Evolutionary conservation across 2,113 vertebrate species (phyloP).

Genomic region (Siphamia tubifer): DNA sequence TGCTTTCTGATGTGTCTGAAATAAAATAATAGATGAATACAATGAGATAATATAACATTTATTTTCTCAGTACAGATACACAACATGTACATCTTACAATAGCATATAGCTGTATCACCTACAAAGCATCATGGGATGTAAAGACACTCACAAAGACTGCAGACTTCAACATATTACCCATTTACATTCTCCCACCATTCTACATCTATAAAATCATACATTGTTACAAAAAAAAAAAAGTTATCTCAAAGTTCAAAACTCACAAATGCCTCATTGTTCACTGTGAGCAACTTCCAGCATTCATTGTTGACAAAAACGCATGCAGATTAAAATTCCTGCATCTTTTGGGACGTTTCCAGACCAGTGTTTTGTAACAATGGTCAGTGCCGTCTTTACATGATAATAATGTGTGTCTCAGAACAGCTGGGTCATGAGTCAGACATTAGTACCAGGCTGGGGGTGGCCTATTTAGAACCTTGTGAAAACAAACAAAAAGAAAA

Average conservation of each 20-base stretch:
- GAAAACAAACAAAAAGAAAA: conserved; percentile 24
- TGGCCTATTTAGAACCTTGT: conserved; percentile 29
- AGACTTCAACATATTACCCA: not conserved
- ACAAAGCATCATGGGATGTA: conserved; percentile 34
- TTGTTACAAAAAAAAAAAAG: not conserved
- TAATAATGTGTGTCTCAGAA: conserved; percentile 30
- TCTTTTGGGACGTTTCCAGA: conserved; percentile 39
- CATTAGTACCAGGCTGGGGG: conserved; percentile 33
- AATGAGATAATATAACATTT: conserved; percentile 67
- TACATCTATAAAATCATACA: conserved; percentile 8
- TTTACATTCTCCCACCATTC: conserved; percentile 11
- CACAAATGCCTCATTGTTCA: conserved; percentile 13
- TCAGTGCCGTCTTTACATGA: conserved; percentile 32
- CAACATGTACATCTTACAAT: conserved; percentile 63
- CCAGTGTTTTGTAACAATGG: conserved; percentile 10
- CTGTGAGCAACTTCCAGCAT: not conserved
- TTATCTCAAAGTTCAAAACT: not conserved
- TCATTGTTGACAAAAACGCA: not conserved
- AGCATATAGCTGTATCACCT: conserved; percentile 38
- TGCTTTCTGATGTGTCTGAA: not conserved
- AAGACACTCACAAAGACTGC: conserved; percentile 20
- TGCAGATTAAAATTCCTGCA: not conserved
- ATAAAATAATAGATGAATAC: conserved; percentile 5
- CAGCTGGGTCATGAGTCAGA: conserved; percentile 49
- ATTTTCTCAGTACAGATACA: conserved; percentile 74